These are phyloP conservation scores for Cancer borealis DNA, from an alignment of 2,888 invertebrate species.

Conservation along the genomic window DNA sequence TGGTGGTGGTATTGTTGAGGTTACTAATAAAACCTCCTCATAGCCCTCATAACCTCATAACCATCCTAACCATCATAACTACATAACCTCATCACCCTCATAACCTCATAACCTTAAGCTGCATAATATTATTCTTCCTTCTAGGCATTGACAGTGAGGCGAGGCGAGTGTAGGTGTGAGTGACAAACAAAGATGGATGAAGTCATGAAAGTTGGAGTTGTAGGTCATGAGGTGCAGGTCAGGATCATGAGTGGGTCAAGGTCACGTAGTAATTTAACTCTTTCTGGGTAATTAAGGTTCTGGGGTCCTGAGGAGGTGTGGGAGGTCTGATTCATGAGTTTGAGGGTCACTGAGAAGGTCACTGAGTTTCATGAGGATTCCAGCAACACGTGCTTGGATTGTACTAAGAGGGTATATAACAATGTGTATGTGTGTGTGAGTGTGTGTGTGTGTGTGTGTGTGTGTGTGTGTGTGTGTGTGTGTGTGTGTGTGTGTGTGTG, in stretches of 20 bases:
- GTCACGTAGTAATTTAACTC: background rate
- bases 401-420: background rate
- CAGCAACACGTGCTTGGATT: background rate
- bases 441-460: background rate
- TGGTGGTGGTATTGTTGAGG: too few relatives aligned
- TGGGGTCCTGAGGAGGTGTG: background rate
- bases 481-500: too few relatives aligned
- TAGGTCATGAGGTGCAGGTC: background rate
- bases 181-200: background rate
- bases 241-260: background rate
- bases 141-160: background rate
- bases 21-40: too few relatives aligned
- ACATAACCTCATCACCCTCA: too few relatives aligned
- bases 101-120: too few relatives aligned
- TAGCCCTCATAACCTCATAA: too few relatives aligned
- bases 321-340: background rate
- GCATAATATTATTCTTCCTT: background rate
- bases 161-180: background rate
- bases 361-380: background rate
- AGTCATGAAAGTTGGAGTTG: background rate
- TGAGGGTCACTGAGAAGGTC: background rate
- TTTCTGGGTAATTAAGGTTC: background rate
- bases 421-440: background rate
- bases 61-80: too few relatives aligned
- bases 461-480: too few relatives aligned